A percentile compares a stretch with the other conserved stretches of the same genome.
Conservation (phyloP, 2,888 invertebrate species). For the Cephus pulcher region DNA sequence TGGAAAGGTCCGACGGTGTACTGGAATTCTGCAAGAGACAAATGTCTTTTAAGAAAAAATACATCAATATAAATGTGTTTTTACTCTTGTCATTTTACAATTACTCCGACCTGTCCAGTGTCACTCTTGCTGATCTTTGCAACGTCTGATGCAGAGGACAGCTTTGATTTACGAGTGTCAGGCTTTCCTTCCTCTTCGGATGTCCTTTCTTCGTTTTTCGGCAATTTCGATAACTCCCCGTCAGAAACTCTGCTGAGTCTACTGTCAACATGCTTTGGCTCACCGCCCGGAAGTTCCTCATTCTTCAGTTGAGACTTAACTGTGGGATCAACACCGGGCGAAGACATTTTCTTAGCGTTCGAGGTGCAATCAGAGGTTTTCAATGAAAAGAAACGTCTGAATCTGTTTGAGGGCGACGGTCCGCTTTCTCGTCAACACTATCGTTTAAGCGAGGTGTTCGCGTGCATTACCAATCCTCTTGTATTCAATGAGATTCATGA, state of each 20-base stretch:
- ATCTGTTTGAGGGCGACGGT: too few species aligned
- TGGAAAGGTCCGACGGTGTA: conserved; percentile 47
- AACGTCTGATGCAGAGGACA: too few species aligned
- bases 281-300: not conserved
- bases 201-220: too few species aligned
- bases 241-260: not conserved
- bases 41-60: not conserved
- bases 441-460: too few species aligned
- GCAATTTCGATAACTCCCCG: not conserved
- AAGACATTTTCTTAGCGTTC: conserved; percentile 7
- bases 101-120: conserved; percentile 2
- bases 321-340: not conserved
- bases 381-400: too few species aligned
- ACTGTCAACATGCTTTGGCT: not conserved
- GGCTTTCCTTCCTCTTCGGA: too few species aligned
- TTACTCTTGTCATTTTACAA: not conserved
- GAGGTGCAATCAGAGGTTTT: too few species aligned
- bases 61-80: not conserved
- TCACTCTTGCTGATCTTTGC: not conserved
- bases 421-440: too few species aligned
- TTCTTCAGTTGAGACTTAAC: not conserved
- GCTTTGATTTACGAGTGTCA: too few species aligned
- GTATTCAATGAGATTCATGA: too few species aligned
- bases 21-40: conserved; percentile 32
- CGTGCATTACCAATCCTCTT: too few species aligned